Percentiles rank a stretch among this genome's conserved stretches.
Evolutionary conservation across 2,113 vertebrate genomes (phyloP).

Genomic region (Cephalopterus ornatus): DNA sequence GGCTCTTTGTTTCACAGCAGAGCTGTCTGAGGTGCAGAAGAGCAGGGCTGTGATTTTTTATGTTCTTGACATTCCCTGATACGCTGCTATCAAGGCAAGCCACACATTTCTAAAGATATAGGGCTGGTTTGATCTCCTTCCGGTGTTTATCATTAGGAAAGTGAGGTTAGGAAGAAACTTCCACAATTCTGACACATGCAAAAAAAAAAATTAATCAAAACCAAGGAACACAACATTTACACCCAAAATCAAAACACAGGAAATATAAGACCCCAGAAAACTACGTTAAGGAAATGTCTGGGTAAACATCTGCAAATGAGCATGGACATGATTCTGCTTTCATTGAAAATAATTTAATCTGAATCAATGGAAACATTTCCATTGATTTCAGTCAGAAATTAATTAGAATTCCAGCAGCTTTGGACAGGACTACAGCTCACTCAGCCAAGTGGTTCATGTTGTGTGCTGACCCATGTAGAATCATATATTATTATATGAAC

Average conservation of each 20-base stretch:
- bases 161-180: background rate
- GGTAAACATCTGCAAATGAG: background rate
- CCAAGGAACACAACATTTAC: background rate
- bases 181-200: background rate
- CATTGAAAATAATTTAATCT: background rate
- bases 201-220: background rate
- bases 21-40: background rate
- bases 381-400: background rate
- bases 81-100: background rate
- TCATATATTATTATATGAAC: background rate
- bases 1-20: background rate
- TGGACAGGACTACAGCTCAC: background rate
- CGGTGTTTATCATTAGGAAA: background rate
- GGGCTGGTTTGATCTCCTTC: background rate
- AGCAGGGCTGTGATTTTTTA: background rate
- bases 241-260: conserved; percentile 17
- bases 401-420: background rate
- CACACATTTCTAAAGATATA: background rate
- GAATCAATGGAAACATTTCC: background rate
- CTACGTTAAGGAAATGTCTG: background rate
- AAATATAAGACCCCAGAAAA: conserved; percentile 3
- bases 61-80: background rate
- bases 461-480: background rate
- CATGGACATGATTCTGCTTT: background rate
- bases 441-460: background rate